Base-by-base conservation (phyloP, 2,797 vertebrate species). In the Peromyscus melanophrys region DNA sequence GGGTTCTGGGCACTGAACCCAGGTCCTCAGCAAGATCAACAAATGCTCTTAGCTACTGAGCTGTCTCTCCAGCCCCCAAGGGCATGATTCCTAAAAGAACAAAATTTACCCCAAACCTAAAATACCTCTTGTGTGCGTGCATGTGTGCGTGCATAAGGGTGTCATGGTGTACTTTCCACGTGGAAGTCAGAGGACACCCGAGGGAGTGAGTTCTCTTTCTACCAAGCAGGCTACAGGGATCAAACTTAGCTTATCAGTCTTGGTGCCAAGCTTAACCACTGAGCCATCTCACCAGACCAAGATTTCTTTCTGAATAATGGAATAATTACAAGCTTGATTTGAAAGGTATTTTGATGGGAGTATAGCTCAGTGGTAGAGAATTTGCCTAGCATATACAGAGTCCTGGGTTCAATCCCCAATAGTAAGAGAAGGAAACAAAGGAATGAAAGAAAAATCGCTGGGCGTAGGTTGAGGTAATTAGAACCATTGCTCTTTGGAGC, bases 311-410 rank as follows among this genome's bases (percentile, higher is more conserved):
- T 96, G 86, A 75, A 67, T 94, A 90, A 59, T 89, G 40, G 27
- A 34, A 13, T 67, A 89, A 49, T 89, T 95, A 71, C 55, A 81
- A 88, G n/a, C 40, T 25, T 92, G 85, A 69, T 73, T 93, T 96
- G 23, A 52, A 67, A 86, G 34, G 27, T 69, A 21, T 86, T 13
- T n/a, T n/a, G 63, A n/a, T 86, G 65, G 13, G 21, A 52, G 37
- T 86, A 10, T 37, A 37, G 4, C 46, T 71, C 46, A 55, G 46
- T 55, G 34, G 34, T 19, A 71, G 65, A 71, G 46, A 55, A 71
- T 8, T 71, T 55, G 21, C 46, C 46, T 37, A 37, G 65, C 34
- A 37, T 52, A 4, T 37, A 4, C 84, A n/a, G 23, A 12, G 12
- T 31, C 34, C 46, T 69, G 61, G 46, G 21, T 86, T 86, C 31